These are phyloP conservation scores for Chrysochloris asiatica DNA, from an alignment of 2,113 vertebrate genomes.

Conservation along the genomic window DNA sequence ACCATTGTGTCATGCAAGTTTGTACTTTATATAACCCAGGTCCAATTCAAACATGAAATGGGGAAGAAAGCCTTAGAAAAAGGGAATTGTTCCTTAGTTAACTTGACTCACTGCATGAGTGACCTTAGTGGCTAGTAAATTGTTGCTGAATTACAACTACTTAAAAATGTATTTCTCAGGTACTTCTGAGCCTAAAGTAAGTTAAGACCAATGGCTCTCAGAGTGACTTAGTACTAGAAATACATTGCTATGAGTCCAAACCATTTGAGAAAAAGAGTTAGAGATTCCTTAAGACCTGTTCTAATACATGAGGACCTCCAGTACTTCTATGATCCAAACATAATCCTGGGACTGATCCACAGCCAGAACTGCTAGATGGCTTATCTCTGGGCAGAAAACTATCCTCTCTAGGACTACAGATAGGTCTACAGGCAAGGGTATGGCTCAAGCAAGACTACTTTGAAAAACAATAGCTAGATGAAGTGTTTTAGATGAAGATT, in stretches of 20 bases:
- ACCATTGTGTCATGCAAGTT: neutral
- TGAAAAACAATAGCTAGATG: neutral
- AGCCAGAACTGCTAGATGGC: neutral
- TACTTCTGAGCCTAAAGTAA: neutral
- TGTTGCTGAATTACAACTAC: neutral
- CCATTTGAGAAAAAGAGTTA: neutral
- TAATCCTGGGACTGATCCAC: neutral
- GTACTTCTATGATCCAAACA: neutral
- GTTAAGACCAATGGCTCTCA: neutral
- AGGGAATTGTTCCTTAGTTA: neutral
- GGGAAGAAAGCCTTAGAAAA: neutral
- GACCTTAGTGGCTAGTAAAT: neutral
- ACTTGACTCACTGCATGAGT: neutral
- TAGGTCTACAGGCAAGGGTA: neutral
- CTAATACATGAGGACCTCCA: neutral
- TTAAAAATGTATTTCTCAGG: neutral
- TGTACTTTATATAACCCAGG: neutral
- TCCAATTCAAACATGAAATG: neutral
- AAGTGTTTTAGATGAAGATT: constrained; percentile 2
- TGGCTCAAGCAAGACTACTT: neutral
- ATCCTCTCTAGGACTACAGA: neutral
- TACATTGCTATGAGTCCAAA: neutral
- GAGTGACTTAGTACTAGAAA: neutral
- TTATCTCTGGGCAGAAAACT: neutral
- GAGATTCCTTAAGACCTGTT: neutral